phyloP scores from a whole-genome alignment of 2,113 vertebrate genomes.

The Noctilio leporinus region DNA sequence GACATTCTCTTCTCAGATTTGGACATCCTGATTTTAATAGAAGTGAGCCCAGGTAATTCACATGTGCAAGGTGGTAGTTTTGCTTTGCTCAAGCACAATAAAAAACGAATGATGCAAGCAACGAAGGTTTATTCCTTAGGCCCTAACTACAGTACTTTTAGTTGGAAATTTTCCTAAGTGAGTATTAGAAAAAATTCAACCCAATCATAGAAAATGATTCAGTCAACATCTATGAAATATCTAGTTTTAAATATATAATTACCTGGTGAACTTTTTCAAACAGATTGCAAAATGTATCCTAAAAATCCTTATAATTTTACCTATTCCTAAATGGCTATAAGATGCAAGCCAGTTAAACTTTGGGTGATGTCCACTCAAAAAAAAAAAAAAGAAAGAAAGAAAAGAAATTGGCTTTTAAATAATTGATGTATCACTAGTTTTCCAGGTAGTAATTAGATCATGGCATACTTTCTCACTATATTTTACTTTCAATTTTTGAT shows the following conservation, averaged over 20 bases:
- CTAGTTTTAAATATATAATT: background rate
- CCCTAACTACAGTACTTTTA: background rate
- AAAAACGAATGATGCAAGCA: background rate
- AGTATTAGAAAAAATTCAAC: background rate
- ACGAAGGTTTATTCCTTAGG: background rate
- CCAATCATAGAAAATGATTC: background rate
- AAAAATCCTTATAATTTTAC: background rate
- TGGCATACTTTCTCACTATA: background rate
- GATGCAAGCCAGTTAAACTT: background rate
- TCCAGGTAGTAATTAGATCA: background rate
- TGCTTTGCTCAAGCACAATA: background rate
- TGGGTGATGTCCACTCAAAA: background rate
- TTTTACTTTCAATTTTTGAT: background rate
- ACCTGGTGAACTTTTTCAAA: background rate
- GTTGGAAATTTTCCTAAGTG: background rate
- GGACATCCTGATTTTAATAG: background rate
- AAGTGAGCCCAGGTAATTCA: background rate
- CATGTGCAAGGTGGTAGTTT: background rate
- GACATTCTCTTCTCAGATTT: background rate
- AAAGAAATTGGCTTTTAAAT: background rate
- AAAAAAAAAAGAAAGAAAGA: no score
- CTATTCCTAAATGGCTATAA: background rate
- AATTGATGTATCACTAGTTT: background rate
- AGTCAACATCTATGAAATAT: background rate
- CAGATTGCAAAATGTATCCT: background rate